Base-by-base conservation (phyloP, 2,888 invertebrate species). In the Crematogaster levior region DNA sequence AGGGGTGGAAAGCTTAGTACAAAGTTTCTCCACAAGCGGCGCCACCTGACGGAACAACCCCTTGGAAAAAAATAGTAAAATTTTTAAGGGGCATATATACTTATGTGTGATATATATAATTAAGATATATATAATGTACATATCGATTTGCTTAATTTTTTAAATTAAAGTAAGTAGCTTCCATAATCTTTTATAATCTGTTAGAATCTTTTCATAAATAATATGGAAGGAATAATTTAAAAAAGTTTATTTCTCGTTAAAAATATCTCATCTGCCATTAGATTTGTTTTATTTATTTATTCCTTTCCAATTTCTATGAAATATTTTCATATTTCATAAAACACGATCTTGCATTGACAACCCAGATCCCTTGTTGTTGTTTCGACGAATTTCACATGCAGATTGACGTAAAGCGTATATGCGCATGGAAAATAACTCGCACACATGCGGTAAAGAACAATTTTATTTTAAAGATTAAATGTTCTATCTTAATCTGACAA, bases 311-410 rank as follows among this genome's bases (percentile, higher is more conserved):
- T 65, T 43, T 56, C 56, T 30, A 12, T 43, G 30, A 21, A 79
- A 53, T 24, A 51, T 27, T 40, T 65, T 63, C n/a, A 37, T 48
- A 48, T 63, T 48, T 74, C 27, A 58, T 51, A 18, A 43, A 74
- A 75, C 34, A 27, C 6, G 24, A 74, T 75, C 9, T 5, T n/a
- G 27, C 66, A 75, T 63, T 53, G 77, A 65, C 34, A 75, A 53
- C 30, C 48, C 46, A 43, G 24, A 79, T 79, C 43, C 68, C 53
- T 40, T 65, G 65, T 66, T 81, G 89, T 83, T 84, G 84, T 88
- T 84, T 86, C 84, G 80, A 53, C 83, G 89, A 88, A 85, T 86
- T 88, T 88, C 81, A 86, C 87, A 91, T 90, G 91, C 85, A 86
- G 88, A 90, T 90, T 87, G 87, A 85, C 84, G 83, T 84, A 84